Evolutionary conservation across 2,797 vertebrate genomes (phyloP).

Genomic region (Gorsachius magnificus): DNA sequence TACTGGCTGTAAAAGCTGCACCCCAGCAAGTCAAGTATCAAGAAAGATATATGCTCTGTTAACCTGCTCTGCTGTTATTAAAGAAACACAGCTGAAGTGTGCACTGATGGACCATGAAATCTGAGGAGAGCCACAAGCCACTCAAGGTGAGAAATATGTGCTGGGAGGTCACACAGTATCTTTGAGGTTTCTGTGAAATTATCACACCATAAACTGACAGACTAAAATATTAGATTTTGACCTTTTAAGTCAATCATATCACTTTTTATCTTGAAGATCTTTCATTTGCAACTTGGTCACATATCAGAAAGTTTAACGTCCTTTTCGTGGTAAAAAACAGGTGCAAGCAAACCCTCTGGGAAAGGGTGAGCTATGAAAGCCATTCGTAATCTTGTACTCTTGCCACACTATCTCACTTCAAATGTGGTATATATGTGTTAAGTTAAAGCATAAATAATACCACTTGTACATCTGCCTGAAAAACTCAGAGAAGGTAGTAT

Average conservation of each 20-base stretch:
- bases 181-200: constrained; percentile 43
- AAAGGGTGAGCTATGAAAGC: constrained; percentile 57
- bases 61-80: constrained; percentile 19
- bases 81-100: constrained; percentile 18
- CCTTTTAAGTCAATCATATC: constrained; percentile 54
- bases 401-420: constrained; percentile 59
- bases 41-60: constrained; percentile 52
- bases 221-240: constrained; percentile 61
- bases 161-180: constrained; percentile 3
- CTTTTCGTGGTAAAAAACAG: constrained; percentile 82
- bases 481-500: constrained; percentile 15
- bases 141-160: constrained; percentile 44
- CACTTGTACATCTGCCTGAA: constrained; percentile 50
- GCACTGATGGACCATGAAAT: constrained; percentile 44
- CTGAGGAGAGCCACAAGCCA: constrained; percentile 17
- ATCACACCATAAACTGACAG: constrained; percentile 49
- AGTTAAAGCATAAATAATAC: constrained; percentile 56
- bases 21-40: not conserved
- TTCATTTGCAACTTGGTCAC: constrained; percentile 54
- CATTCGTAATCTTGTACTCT: constrained; percentile 58
- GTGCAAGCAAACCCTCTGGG: constrained; percentile 75
- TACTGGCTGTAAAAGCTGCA: not conserved
- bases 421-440: constrained; percentile 60
- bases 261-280: constrained; percentile 62
- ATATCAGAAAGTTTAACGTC: constrained; percentile 79